phyloP scores from a whole-genome alignment of 2,797 vertebrate genomes.

The Cetoscarus ocellatus region DNA sequence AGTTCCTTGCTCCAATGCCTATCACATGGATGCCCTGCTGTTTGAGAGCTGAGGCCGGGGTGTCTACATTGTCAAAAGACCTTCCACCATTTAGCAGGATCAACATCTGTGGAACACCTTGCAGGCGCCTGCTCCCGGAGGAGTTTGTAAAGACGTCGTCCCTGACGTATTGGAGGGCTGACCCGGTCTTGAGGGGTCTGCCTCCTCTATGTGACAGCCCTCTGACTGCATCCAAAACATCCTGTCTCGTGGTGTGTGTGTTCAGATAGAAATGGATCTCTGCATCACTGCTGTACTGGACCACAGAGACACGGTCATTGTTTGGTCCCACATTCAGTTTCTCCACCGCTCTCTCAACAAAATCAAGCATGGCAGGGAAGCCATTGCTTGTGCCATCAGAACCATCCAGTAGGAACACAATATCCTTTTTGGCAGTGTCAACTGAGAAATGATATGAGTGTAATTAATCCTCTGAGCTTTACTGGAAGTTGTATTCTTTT shows the following conservation, averaged over 20 bases:
- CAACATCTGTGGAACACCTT: constrained; percentile 67
- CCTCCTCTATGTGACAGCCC: constrained; percentile 65
- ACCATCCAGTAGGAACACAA: constrained; percentile 90
- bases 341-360: constrained; percentile 86
- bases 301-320: constrained; percentile 85
- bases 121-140: constrained; percentile 62
- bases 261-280: constrained; percentile 86
- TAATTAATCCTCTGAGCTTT: background rate
- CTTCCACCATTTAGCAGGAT: constrained; percentile 72
- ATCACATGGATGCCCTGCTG: constrained; percentile 38
- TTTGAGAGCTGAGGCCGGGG: constrained; percentile 54
- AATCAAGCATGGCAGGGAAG: constrained; percentile 86
- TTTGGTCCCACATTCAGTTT: constrained; percentile 38
- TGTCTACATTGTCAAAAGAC: constrained; percentile 59
- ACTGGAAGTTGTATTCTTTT: too few species aligned
- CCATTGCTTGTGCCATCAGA: constrained; percentile 84
- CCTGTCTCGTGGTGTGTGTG: constrained; percentile 39
- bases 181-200: constrained; percentile 65
- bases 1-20: constrained; percentile 69
- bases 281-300: constrained; percentile 87
- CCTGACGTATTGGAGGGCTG: constrained; percentile 65
- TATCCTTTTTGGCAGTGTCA: constrained; percentile 78
- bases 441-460: background rate
- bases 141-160: constrained; percentile 67
- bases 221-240: constrained; percentile 48